A percentile compares a stretch with the other conserved stretches of the same genome.
These are phyloP conservation scores for Atractosteus spatula DNA, from an alignment of 2,113 vertebrate genomes.

Conservation along the genomic window DNA sequence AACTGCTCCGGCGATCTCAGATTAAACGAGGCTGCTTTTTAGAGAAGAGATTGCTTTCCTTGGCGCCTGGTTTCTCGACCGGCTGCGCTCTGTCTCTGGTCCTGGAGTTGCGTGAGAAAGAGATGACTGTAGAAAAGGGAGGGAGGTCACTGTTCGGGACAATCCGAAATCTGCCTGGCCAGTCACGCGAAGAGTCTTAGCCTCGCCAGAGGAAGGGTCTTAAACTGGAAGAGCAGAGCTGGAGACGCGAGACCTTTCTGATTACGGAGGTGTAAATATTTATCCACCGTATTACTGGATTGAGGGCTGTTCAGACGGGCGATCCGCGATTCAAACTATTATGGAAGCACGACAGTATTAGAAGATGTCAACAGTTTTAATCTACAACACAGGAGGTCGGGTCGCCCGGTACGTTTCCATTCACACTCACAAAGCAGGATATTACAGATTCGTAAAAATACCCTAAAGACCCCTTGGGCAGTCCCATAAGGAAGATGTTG, in stretches of 20 bases:
- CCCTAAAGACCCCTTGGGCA: too few relatives aligned
- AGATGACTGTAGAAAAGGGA: slow-evolving; percentile 46
- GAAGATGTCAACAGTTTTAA: slow-evolving; percentile 27
- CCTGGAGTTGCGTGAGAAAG: slow-evolving; percentile 67
- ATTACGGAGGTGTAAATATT: slow-evolving; percentile 60
- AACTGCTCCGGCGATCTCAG: too few relatives aligned
- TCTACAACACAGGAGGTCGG: slow-evolving; percentile 10
- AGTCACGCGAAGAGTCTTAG: slow-evolving; percentile 71
- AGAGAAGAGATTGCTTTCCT: too few relatives aligned
- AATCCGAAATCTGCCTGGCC: slow-evolving; percentile 70
- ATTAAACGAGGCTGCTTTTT: too few relatives aligned
- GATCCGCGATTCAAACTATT: slow-evolving; percentile 57
- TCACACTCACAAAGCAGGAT: too few relatives aligned
- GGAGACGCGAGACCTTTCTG: slow-evolving; percentile 43
- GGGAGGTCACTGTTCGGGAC: slow-evolving; percentile 65
- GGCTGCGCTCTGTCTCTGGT: slow-evolving; percentile 36
- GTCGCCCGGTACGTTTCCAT: too few relatives aligned
- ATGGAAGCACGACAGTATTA: slow-evolving; percentile 40
- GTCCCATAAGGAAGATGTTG: too few relatives aligned
- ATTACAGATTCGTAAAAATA: too few relatives aligned
- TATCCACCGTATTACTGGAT: slow-evolving; percentile 50
- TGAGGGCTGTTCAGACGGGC: slow-evolving; percentile 63
- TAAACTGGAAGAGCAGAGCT: slow-evolving; percentile 63
- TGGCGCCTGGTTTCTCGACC: too few relatives aligned
- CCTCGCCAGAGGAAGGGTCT: slow-evolving; percentile 66